Percentiles rank a stretch among this genome's conserved stretches.
These are phyloP conservation scores for Eidolon helvum DNA, from an alignment of 2,113 vertebrate species.

Conservation along the genomic window DNA sequence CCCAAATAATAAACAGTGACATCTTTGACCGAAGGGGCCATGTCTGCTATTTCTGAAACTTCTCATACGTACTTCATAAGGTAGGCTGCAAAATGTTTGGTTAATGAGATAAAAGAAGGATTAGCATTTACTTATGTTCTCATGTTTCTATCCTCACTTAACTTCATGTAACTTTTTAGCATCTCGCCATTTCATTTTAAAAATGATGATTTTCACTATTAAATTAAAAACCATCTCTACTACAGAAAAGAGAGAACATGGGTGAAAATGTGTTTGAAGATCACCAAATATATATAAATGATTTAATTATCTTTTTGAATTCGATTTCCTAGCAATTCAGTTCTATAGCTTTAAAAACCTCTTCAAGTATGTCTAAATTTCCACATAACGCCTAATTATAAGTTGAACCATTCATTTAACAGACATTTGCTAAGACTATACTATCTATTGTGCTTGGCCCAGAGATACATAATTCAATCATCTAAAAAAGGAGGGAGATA, in stretches of 20 bases:
- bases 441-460: neutral
- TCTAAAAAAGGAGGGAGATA: neutral
- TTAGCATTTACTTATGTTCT: neutral
- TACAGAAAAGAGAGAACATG: neutral
- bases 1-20: neutral
- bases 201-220: neutral
- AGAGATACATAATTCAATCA: neutral
- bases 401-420: neutral
- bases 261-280: neutral
- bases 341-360: neutral
- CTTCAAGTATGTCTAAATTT: neutral
- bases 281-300: neutral
- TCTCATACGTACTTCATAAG: neutral
- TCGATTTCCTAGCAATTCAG: neutral
- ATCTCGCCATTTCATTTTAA: neutral
- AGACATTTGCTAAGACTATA: neutral
- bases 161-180: neutral
- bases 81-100: neutral
- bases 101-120: neutral
- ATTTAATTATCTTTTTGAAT: neutral
- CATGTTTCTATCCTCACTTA: neutral
- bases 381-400: neutral
- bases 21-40: neutral
- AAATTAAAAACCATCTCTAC: neutral
- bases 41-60: neutral